Base-by-base conservation (phyloP, 1,140 invertebrate species). In the Sitophilus oryzae region DNA sequence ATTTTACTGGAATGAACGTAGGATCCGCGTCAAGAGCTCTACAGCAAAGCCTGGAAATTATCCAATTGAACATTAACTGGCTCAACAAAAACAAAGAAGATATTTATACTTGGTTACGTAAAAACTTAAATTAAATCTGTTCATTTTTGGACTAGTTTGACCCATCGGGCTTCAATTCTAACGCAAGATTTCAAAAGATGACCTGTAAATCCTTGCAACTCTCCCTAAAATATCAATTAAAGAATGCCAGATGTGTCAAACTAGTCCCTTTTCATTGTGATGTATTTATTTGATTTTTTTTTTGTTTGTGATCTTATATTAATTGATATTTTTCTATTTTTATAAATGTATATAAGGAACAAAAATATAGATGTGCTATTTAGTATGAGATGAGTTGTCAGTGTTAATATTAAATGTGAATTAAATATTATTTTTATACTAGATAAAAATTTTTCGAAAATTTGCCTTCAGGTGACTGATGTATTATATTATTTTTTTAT, bases 11-110 rank as follows among this genome's bases (percentile, higher is more conserved):
- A 30, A 74, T 81, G 55, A 78, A 85, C 51, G 79, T 87, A 1
- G 85, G 85, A 15, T 82, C 82, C 5, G 84, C 83, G 16, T 70
- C 76, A 19, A 69, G 83, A 61, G 77, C 83, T n/a, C 69, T 88
- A 18, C 78, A 85, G 23, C 84, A 88, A 66, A 85, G 83, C 62
- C 68, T 88, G 45, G 87, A 90, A 72, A 84, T 77, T n/a, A 87
- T 90, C 50, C 79, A 79, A 61, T 76, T 86, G 34, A 88, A 88
- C 67, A 85, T 88, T n/a, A 78, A 84, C 50, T 89, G 86, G 85
- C 79, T 86, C 1, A 72, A 79, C 34, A 74, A 79, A 30, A 84
- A 86, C 60, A 80, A 72, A 58, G 67, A 65, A 45, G 72, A 74
- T 55, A 71, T 74, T 41, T 70, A 69, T 53, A 68, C 61, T 42